Conservation (phyloP, 2,797 vertebrate genomes). For the Syngnathus acus region DNA sequence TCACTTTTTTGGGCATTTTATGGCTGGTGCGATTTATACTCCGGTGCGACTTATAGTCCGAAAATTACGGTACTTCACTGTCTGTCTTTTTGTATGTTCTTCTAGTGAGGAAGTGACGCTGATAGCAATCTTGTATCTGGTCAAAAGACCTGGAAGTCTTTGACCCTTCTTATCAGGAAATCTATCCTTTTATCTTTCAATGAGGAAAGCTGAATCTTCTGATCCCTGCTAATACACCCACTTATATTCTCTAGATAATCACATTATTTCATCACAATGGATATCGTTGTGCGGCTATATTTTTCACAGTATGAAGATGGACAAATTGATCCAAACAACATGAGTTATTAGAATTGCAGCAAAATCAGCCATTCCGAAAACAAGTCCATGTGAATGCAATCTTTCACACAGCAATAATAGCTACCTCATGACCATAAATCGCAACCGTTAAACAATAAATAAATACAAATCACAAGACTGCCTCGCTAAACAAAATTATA, state of each 20-base stretch:
- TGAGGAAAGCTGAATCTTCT: slow-evolving; percentile 4
- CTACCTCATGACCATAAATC: neutral
- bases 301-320: neutral
- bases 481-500: neutral
- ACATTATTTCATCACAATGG: neutral
- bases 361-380: neutral
- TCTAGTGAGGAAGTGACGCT: slow-evolving; percentile 25
- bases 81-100: neutral
- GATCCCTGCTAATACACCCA: slow-evolving; percentile 3
- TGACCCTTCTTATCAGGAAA: slow-evolving; percentile 9
- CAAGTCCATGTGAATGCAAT: neutral
- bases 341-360: neutral
- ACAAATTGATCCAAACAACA: neutral
- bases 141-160: slow-evolving; percentile 40
- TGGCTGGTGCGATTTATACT: too few species aligned
- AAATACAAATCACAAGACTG: neutral
- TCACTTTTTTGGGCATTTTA: too few species aligned
- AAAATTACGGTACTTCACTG: too few species aligned
- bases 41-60: too few species aligned
- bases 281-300: neutral
- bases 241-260: neutral
- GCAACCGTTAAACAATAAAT: neutral
- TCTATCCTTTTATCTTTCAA: slow-evolving; percentile 10
- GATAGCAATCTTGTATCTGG: slow-evolving; percentile 31
- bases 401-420: neutral